Conservation (phyloP, 2,888 invertebrate genomes). For the Mystacides longicornis region DNA sequence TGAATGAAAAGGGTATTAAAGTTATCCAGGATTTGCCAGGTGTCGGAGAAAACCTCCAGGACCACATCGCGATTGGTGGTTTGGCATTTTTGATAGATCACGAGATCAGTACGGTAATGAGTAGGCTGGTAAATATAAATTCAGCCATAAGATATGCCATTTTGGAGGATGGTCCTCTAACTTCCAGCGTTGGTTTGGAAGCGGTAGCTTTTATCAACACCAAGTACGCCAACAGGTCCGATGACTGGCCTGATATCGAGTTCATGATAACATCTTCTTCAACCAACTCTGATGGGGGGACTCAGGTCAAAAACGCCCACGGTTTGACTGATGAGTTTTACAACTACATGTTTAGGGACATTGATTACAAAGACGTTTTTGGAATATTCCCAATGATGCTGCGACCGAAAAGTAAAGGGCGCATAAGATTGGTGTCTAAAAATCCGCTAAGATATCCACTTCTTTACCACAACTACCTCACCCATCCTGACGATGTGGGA, state of each 20-base stretch:
- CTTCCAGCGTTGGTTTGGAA: constrained; percentile 81
- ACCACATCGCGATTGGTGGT: constrained; percentile 84
- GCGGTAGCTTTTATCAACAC: constrained; percentile 83
- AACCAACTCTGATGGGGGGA: constrained; percentile 77
- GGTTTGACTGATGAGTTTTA: constrained; percentile 77
- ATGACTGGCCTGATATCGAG: constrained; percentile 89
- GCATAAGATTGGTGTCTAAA: constrained; percentile 61
- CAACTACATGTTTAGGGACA: constrained; percentile 62
- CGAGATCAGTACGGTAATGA: constrained; percentile 73
- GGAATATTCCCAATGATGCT: constrained; percentile 85
- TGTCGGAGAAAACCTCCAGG: constrained; percentile 81
- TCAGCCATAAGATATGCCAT: constrained; percentile 77
- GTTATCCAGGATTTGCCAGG: constrained; percentile 72
- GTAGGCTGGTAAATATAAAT: constrained; percentile 73
- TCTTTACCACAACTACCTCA: constrained; percentile 86
- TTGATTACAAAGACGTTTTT: constrained; percentile 69
- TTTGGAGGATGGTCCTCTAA: constrained; percentile 79
- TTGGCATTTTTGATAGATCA: constrained; percentile 73
- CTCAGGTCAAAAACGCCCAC: constrained; percentile 71
- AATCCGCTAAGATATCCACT: constrained; percentile 76
- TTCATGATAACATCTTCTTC: constrained; percentile 83
- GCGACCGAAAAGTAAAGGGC: constrained; percentile 79
- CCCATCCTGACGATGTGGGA: constrained; percentile 76
- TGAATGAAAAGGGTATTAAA: constrained; percentile 62
- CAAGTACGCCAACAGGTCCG: constrained; percentile 77